A percentile compares a stretch with the other conserved stretches of the same genome.
Conservation (phyloP, 2,888 invertebrate genomes). For the Ennomos erosarius region DNA sequence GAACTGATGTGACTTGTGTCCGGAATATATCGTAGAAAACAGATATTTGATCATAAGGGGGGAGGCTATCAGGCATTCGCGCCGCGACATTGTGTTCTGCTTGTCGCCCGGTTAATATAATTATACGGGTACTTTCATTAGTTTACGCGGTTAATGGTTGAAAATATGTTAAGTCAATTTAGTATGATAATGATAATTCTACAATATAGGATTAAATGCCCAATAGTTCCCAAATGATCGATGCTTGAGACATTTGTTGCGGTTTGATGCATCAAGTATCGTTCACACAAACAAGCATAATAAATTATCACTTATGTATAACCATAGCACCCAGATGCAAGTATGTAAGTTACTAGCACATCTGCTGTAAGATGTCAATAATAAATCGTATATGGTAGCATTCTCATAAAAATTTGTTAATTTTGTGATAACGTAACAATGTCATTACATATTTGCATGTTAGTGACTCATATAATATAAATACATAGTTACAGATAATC, state of each 20-base stretch:
- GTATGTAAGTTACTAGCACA: slow-evolving; percentile 83
- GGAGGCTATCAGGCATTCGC: slow-evolving; percentile 85
- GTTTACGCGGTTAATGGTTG: slow-evolving; percentile 85
- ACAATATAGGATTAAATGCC: slow-evolving; percentile 85
- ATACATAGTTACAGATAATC: slow-evolving; percentile 84
- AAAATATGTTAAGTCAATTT: slow-evolving; percentile 83
- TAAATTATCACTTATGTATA: slow-evolving; percentile 81
- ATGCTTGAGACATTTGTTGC: slow-evolving; percentile 62
- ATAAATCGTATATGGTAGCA: slow-evolving; percentile 71
- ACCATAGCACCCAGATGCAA: slow-evolving; percentile 85
- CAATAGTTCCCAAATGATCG: slow-evolving; percentile 83
- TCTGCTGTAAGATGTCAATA: slow-evolving; percentile 60
- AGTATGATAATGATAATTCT: slow-evolving; percentile 84
- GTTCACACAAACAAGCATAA: slow-evolving; percentile 81
- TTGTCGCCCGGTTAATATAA: slow-evolving; percentile 78
- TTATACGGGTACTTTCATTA: slow-evolving; percentile 78
- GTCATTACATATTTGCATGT: slow-evolving; percentile 85
- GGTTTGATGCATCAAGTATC: slow-evolving; percentile 62
- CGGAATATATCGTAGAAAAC: slow-evolving; percentile 68
- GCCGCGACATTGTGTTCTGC: slow-evolving; percentile 68
- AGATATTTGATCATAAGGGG: slow-evolving; percentile 65
- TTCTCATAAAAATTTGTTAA: slow-evolving; percentile 76
- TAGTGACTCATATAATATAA: slow-evolving; percentile 85
- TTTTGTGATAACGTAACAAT: slow-evolving; percentile 73
- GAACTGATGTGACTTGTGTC: slow-evolving; percentile 75